These are phyloP conservation scores for Dendrolimus kikuchii DNA, from an alignment of 1,140 invertebrate genomes.

Conservation along the genomic window DNA sequence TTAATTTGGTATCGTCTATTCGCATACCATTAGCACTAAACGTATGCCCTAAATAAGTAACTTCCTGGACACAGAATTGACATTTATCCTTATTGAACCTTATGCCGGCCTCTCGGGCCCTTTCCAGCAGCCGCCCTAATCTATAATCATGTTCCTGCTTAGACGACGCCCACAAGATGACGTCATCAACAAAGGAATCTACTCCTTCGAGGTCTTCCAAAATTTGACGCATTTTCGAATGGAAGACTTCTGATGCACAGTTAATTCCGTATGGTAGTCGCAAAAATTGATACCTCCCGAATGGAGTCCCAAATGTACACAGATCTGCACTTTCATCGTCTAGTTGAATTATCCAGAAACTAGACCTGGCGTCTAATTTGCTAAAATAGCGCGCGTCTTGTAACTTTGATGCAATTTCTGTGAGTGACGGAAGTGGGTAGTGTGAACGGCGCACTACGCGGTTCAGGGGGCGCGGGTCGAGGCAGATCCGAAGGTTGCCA, in stretches of 20 bases:
- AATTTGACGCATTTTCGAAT: slow-evolving; percentile 9
- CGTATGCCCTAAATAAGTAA: not conserved
- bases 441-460: slow-evolving; percentile 12
- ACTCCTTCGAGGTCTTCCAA: slow-evolving; percentile 7
- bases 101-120: slow-evolving; percentile 3
- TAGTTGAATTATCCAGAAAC: slow-evolving; percentile 22
- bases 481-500: no score
- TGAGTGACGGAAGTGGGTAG: slow-evolving; percentile 22
- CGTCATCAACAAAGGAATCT: slow-evolving; percentile 7
- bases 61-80: not conserved
- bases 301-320: slow-evolving; percentile 24
- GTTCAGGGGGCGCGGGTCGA: no score
- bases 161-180: slow-evolving; percentile 1
- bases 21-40: slow-evolving; percentile 1
- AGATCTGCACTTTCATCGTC: slow-evolving; percentile 19
- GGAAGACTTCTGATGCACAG: no score
- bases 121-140: slow-evolving; percentile 3
- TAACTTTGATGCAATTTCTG: slow-evolving; percentile 14
- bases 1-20: slow-evolving; percentile 4
- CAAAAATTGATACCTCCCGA: slow-evolving; percentile 29
- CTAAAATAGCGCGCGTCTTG: slow-evolving; percentile 18
- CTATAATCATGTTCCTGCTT: slow-evolving; percentile 2
- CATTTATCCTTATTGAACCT: not conserved
- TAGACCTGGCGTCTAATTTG: slow-evolving; percentile 25
- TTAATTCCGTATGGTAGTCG: slow-evolving; percentile 29